phyloP scores from a whole-genome alignment of 2,888 invertebrate genomes.

The Cyrtodaria siliqua region DNA sequence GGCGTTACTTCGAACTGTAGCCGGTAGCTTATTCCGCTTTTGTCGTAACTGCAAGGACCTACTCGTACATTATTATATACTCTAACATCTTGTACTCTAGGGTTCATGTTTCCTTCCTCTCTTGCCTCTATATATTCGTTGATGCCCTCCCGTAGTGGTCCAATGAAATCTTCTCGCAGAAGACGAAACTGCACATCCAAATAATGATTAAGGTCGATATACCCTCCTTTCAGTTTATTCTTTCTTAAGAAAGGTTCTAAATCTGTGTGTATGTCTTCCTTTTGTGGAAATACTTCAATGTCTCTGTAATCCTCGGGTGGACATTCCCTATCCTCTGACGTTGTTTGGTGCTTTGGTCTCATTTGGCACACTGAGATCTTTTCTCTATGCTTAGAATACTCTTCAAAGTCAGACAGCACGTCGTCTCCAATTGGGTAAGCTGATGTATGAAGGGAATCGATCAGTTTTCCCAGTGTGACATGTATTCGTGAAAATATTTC shows the following conservation, averaged over 20 bases:
- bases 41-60: constrained; percentile 51
- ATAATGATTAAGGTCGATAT: constrained; percentile 86
- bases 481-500: constrained; percentile 34
- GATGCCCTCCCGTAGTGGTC: constrained; percentile 90
- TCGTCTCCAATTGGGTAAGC: constrained; percentile 45
- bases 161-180: constrained; percentile 92
- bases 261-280: constrained; percentile 31
- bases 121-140: constrained; percentile 12
- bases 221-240: no score
- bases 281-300: constrained; percentile 83
- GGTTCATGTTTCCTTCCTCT: no score
- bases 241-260: no score
- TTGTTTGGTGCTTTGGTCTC: not conserved
- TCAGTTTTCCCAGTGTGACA: constrained; percentile 30
- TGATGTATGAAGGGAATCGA: constrained; percentile 43
- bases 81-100: constrained; percentile 55
- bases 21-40: constrained; percentile 66
- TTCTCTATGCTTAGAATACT: constrained; percentile 52
- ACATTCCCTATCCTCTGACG: constrained; percentile 12
- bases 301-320: constrained; percentile 86
- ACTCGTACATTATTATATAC: constrained; percentile 76
- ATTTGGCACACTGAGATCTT: not conserved
- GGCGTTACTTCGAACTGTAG: constrained; percentile 53
- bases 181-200: constrained; percentile 92
- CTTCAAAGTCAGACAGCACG: constrained; percentile 36